phyloP scores from a whole-genome alignment of 2,113 vertebrate species.

The Otus sunia region DNA sequence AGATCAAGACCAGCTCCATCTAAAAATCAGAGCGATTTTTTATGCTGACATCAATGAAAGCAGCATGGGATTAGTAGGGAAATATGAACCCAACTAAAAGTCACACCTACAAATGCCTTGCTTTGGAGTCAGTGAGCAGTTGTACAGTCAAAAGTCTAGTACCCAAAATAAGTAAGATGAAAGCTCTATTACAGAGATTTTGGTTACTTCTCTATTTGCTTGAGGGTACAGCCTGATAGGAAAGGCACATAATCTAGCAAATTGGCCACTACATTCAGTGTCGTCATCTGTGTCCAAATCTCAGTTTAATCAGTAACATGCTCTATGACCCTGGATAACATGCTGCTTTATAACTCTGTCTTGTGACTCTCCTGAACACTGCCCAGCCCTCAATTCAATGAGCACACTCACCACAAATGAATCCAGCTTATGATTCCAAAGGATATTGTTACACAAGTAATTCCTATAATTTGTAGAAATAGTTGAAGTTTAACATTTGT shows the following conservation, averaged over 20 bases:
- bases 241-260: background rate
- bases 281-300: background rate
- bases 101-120: background rate
- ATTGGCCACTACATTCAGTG: background rate
- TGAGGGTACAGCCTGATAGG: background rate
- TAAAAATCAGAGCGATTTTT: background rate
- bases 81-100: background rate
- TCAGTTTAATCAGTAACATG: background rate
- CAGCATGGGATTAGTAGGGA: background rate
- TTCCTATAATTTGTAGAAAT: background rate
- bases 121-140: background rate
- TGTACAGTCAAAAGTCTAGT: background rate
- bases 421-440: background rate
- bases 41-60: background rate
- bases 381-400: background rate
- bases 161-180: background rate
- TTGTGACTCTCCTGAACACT: background rate
- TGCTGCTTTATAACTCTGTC: background rate
- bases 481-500: background rate
- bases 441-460: background rate
- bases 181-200: background rate
- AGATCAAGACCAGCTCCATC: background rate
- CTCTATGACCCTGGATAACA: background rate
- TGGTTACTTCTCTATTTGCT: background rate
- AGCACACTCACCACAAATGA: background rate